These are phyloP conservation scores for Pristionchus maxplancki DNA, from an alignment of 2,888 invertebrate species.

Conservation along the genomic window DNA sequence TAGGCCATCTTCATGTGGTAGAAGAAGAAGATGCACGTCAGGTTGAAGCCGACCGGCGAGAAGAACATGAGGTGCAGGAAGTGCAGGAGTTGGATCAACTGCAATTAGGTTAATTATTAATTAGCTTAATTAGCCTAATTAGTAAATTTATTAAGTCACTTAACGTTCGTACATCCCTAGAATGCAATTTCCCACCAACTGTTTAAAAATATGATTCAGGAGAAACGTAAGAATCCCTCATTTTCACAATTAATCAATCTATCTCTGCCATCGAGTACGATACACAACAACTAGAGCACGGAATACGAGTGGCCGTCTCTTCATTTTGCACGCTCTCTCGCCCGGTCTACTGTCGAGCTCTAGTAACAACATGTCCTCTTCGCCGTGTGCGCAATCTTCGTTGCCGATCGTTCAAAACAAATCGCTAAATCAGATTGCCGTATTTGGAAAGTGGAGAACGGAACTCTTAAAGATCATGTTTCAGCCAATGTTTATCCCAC, in stretches of 20 bases:
- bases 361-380: background rate
- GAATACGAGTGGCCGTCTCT: too few species aligned
- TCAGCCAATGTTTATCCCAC: background rate
- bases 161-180: background rate
- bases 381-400: background rate
- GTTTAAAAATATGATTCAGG: too few species aligned
- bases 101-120: background rate
- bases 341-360: too few species aligned
- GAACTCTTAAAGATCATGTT: background rate
- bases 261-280: too few species aligned
- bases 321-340: too few species aligned
- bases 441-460: background rate
- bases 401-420: background rate
- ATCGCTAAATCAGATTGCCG: background rate
- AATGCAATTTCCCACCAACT: background rate
- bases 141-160: background rate
- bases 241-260: too few species aligned
- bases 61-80: conserved; percentile 58
- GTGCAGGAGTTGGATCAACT: conserved; percentile 51
- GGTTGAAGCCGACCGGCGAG: conserved; percentile 63
- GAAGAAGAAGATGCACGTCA: conserved; percentile 67
- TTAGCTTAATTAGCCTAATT: background rate
- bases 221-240: too few species aligned
- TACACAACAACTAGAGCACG: too few species aligned
- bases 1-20: conserved; percentile 64